Percentiles rank a stretch among this genome's conserved stretches.
Evolutionary conservation across 2,113 vertebrate species (phyloP).

Genomic region (Rhinichthys klamathensis): DNA sequence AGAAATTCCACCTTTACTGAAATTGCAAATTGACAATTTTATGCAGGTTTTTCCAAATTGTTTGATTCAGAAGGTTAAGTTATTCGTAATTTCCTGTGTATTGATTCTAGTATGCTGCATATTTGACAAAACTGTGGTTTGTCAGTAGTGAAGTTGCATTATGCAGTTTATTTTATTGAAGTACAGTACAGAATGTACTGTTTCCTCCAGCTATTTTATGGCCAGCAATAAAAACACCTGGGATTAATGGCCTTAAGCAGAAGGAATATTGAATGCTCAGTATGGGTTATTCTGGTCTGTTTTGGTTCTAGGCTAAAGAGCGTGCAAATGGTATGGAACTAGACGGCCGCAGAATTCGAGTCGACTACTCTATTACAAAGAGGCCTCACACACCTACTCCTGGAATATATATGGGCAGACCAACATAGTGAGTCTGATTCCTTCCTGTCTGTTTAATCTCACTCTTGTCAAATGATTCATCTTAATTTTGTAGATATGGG

Average conservation of each 20-base stretch:
- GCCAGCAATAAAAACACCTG: neutral
- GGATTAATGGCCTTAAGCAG: neutral
- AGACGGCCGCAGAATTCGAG: conserved; percentile 92
- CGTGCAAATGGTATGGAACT: conserved; percentile 97
- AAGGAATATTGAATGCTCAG: neutral
- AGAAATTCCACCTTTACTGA: neutral
- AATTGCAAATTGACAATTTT: neutral
- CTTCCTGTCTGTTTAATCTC: neutral
- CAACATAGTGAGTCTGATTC: conserved; percentile 87
- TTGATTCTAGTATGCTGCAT: neutral
- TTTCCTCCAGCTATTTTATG: neutral
- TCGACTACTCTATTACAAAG: conserved; percentile 97
- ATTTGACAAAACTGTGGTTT: neutral
- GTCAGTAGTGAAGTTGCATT: neutral
- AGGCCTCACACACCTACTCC: conserved; percentile 95
- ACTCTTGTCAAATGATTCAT: neutral
- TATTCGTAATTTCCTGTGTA: neutral
- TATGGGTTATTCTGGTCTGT: neutral
- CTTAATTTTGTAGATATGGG: neutral
- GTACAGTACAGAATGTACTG: neutral
- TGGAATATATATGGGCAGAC: conserved; percentile 97
- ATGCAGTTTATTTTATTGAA: neutral
- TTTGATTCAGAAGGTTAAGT: neutral
- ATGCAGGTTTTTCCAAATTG: neutral
- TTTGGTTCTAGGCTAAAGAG: conserved; percentile 86